phyloP scores from a whole-genome alignment of 2,888 invertebrate genomes.

The Sceliomorpha sp. region DNA sequence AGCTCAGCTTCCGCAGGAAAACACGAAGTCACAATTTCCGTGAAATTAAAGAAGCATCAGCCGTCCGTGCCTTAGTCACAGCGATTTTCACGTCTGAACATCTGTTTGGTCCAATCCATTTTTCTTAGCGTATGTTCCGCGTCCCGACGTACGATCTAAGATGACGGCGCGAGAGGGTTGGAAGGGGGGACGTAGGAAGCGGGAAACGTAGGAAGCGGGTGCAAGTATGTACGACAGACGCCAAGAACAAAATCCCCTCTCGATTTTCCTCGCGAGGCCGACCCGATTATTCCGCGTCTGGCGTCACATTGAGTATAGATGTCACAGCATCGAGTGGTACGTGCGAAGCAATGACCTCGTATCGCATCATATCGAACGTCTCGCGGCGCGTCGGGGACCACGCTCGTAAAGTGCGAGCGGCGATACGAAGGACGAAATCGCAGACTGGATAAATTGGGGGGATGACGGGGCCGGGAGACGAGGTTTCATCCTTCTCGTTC shows the following conservation, averaged over 20 bases:
- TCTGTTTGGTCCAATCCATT: conserved; percentile 42
- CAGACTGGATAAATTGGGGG: too few species aligned
- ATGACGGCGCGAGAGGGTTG: conserved; percentile 40
- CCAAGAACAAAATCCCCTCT: conserved; percentile 40
- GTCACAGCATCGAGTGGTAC: conserved; percentile 35
- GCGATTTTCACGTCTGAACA: conserved; percentile 30
- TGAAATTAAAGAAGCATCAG: conserved; percentile 18
- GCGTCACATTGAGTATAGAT: conserved; percentile 34
- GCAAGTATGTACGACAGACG: conserved; percentile 34
- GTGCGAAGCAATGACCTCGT: conserved; percentile 44
- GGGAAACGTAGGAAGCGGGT: too few species aligned
- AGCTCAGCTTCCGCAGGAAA: too few species aligned
- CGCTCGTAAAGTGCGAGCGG: conserved; percentile 23
- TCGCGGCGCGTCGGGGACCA: conserved; percentile 31
- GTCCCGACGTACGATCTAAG: conserved; percentile 21
- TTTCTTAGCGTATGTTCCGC: conserved; percentile 33
- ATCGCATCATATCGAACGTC: conserved; percentile 41
- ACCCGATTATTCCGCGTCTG: conserved; percentile 46
- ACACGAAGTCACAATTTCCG: conserved; percentile 8
- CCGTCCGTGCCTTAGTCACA: conserved; percentile 22
- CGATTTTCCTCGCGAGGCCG: conserved; percentile 45
- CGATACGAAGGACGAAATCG: conserved; percentile 33
- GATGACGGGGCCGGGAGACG: too few species aligned
- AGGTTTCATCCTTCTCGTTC: too few species aligned
- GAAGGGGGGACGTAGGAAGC: too few species aligned